Conservation (phyloP, 2,113 vertebrate species). For the Sinocyclocheilus anshuiensis region DNA sequence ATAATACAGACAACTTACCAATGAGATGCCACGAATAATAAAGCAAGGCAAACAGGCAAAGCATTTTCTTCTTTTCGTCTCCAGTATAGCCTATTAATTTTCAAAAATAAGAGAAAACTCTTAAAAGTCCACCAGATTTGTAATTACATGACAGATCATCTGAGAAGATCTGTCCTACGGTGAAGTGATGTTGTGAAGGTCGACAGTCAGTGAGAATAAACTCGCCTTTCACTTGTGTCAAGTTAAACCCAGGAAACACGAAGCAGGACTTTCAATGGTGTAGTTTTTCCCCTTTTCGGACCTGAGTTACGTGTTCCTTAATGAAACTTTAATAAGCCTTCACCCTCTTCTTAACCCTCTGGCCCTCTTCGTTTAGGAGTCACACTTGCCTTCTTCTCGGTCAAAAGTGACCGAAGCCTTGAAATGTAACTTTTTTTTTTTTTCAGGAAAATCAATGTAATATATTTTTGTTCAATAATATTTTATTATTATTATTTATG, state of each 20-base stretch:
- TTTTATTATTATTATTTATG: no score
- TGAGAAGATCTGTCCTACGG: neutral
- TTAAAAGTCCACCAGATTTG: neutral
- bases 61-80: neutral
- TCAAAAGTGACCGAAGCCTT: no score
- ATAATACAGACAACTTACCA: neutral
- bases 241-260: neutral
- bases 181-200: neutral
- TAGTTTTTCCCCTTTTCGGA: no score
- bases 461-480: no score
- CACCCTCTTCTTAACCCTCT: no score
- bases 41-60: neutral
- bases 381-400: no score
- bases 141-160: neutral
- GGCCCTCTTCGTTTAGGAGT: no score
- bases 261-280: no score
- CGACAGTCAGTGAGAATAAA: neutral
- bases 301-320: no score
- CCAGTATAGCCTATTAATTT: neutral
- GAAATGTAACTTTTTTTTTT: no score
- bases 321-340: no score
- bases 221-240: neutral
- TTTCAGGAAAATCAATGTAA: no score
- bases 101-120: neutral
- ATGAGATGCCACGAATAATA: neutral